Evolutionary conservation across 2,888 invertebrate genomes (phyloP).

Genomic region (Leucophenga montana): DNA sequence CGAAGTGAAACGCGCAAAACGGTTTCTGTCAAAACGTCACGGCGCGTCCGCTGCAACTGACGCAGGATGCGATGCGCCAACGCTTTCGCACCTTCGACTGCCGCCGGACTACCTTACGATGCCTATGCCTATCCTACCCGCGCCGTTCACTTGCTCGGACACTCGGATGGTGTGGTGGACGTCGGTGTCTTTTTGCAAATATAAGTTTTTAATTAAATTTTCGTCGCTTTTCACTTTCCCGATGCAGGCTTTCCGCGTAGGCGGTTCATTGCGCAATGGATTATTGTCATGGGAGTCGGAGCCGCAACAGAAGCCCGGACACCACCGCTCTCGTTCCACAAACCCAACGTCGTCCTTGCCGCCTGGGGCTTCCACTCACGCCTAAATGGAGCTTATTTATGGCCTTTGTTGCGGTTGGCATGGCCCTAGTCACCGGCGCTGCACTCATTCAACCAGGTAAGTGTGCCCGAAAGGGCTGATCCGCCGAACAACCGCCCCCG

Average conservation of each 20-base stretch:
- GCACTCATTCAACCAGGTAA: slow-evolving; percentile 43
- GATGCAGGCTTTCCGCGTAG: slow-evolving; percentile 40
- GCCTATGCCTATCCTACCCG: too few species aligned
- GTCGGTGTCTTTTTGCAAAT: slow-evolving; percentile 27
- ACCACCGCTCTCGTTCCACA: background rate
- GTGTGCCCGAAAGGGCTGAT: slow-evolving; percentile 25
- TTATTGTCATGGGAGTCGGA: slow-evolving; percentile 36
- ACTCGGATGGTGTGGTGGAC: too few species aligned
- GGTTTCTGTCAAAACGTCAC: slow-evolving; percentile 17
- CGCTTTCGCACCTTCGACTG: background rate
- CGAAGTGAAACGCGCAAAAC: slow-evolving; percentile 3
- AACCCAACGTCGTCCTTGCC: background rate
- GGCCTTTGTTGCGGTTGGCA: slow-evolving; percentile 39
- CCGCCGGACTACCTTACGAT: too few species aligned
- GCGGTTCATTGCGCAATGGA: slow-evolving; percentile 52
- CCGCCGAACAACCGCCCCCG: too few species aligned
- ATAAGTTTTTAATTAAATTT: slow-evolving; percentile 47
- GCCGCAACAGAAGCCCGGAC: slow-evolving; percentile 20
- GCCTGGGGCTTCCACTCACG: slow-evolving; percentile 18
- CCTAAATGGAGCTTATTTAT: slow-evolving; percentile 42
- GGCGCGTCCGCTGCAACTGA: slow-evolving; percentile 1
- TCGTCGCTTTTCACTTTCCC: slow-evolving; percentile 34
- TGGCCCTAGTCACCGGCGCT: slow-evolving; percentile 34
- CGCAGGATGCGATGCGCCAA: background rate
- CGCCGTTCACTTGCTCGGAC: too few species aligned